Percentiles rank a stretch among this genome's conserved stretches.
Evolutionary conservation across 2,888 invertebrate species (phyloP).

Genomic region (Formica aserva): DNA sequence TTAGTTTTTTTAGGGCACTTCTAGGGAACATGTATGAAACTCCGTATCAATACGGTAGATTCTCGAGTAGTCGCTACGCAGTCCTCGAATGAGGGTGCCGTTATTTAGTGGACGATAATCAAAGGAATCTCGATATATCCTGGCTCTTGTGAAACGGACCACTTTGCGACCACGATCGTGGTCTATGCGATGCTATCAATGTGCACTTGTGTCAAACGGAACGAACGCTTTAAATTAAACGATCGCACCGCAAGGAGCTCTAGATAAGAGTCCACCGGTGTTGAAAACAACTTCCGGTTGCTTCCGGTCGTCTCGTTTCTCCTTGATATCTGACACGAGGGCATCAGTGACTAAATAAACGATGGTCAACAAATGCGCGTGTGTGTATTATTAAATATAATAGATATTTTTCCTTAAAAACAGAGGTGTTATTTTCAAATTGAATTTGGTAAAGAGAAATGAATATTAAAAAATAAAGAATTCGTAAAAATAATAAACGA

Average conservation of each 20-base stretch:
- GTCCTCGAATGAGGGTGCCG: constrained; percentile 71
- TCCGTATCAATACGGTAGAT: neutral
- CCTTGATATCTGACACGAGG: constrained; percentile 16
- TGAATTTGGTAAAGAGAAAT: neutral
- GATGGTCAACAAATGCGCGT: neutral
- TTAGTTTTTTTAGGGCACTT: neutral
- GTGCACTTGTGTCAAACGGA: constrained; percentile 66
- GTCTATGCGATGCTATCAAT: constrained; percentile 46
- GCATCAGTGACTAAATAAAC: neutral
- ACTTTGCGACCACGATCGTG: constrained; percentile 60
- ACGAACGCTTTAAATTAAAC: constrained; percentile 49
- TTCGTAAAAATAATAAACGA: neutral
- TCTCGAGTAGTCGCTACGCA: neutral
- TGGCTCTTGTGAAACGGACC: constrained; percentile 26
- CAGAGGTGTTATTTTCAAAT: neutral
- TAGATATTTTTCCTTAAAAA: neutral
- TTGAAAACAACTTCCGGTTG: constrained; percentile 33
- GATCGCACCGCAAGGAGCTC: constrained; percentile 36
- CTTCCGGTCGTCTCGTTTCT: neutral
- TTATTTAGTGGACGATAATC: constrained; percentile 73
- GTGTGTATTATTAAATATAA: neutral
- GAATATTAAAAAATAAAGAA: neutral
- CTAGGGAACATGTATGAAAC: neutral
- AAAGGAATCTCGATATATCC: constrained; percentile 37
- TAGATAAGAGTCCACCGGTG: constrained; percentile 20